These are phyloP conservation scores for Neoaliturus tenellus DNA, from an alignment of 2,888 invertebrate genomes.

Conservation along the genomic window DNA sequence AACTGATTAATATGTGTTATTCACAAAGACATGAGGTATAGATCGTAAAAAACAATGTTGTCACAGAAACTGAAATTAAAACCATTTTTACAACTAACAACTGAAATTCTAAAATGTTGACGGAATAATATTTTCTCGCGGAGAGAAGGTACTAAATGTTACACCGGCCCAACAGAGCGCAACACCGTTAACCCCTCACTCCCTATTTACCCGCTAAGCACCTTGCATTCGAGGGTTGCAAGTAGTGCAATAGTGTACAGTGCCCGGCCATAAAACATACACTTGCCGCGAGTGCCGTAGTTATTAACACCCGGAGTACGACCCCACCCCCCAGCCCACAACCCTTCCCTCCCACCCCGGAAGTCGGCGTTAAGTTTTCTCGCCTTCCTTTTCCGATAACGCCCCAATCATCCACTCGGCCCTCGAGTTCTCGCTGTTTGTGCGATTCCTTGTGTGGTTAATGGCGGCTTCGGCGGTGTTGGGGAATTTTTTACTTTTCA, in stretches of 20 bases:
- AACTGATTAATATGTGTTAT: no score
- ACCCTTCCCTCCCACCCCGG: slow-evolving; percentile 9
- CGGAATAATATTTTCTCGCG: no score
- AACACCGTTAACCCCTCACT: neutral
- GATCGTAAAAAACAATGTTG: no score
- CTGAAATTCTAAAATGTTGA: no score
- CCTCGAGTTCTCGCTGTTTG: neutral
- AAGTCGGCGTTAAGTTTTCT: slow-evolving; percentile 20
- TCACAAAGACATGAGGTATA: no score
- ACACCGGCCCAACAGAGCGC: no score
- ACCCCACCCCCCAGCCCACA: neutral
- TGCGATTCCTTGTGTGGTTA: no score
- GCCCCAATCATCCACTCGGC: slow-evolving; percentile 16
- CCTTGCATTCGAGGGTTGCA: neutral
- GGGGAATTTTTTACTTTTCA: no score
- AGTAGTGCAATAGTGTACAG: slow-evolving; percentile 9
- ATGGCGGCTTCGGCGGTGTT: no score
- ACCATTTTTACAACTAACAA: no score
- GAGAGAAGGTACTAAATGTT: no score
- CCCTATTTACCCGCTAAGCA: neutral
- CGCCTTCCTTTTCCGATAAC: slow-evolving; percentile 25
- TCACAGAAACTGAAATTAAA: no score
- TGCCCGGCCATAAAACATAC: slow-evolving; percentile 7
- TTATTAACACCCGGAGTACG: slow-evolving; percentile 16
- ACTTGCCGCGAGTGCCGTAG: slow-evolving; percentile 4